phyloP scores from a whole-genome alignment of 2,888 invertebrate species.

The Sialis fuliginosa region DNA sequence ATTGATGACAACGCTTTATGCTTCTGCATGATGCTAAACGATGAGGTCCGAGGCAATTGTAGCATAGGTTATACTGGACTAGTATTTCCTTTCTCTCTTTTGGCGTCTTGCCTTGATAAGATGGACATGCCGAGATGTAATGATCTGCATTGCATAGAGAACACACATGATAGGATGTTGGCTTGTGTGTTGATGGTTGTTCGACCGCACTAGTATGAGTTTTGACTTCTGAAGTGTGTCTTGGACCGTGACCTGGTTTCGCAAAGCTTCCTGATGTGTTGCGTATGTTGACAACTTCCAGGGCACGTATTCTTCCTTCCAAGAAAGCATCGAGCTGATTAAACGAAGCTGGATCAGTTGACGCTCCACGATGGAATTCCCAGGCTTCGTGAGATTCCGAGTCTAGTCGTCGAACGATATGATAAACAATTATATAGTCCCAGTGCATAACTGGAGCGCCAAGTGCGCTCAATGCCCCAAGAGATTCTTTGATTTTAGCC shows the following conservation, averaged over 20 bases:
- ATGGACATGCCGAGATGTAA: not conserved
- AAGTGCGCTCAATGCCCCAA: not conserved
- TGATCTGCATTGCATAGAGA: not conserved
- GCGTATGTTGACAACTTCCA: not conserved
- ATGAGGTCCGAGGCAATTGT: no score
- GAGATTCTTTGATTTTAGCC: no score
- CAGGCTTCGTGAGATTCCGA: not conserved
- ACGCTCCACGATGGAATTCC: not conserved
- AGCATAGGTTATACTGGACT: no score
- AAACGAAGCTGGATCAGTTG: not conserved
- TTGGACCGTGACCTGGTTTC: not conserved
- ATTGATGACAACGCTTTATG: no score
- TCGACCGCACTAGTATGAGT: not conserved
- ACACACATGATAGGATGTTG: not conserved
- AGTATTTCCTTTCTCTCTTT: no score
- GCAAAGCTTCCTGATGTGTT: not conserved
- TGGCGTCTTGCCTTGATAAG: not conserved
- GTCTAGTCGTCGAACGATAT: not conserved
- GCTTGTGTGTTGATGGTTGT: not conserved
- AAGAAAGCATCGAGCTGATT: not conserved
- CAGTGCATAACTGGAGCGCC: not conserved
- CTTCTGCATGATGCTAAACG: no score
- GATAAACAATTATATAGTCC: not conserved
- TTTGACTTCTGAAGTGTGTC: not conserved
- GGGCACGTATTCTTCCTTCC: not conserved